A percentile compares a stretch with the other conserved stretches of the same genome.
Conservation (phyloP, 2,888 invertebrate genomes). For the Hedychridium roseum region DNA sequence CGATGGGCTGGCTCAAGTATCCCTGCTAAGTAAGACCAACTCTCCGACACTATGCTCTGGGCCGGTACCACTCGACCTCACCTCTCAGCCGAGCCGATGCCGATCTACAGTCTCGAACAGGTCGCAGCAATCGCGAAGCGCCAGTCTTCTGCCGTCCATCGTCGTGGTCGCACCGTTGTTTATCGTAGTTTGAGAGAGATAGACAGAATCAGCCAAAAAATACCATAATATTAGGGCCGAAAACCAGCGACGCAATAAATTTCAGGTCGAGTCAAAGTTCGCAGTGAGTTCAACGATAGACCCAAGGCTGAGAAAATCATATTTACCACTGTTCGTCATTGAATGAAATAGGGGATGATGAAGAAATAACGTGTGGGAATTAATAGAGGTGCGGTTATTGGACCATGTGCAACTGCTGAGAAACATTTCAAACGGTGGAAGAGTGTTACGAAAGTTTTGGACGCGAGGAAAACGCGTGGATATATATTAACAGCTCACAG, state of each 20-base stretch:
- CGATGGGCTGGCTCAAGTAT: constrained; percentile 31
- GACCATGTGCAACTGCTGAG: too few relatives aligned
- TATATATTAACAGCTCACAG: too few relatives aligned
- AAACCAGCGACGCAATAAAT: too few relatives aligned
- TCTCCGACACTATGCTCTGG: too few relatives aligned
- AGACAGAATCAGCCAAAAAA: constrained; percentile 14
- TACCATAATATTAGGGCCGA: too few relatives aligned
- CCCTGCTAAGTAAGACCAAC: constrained; percentile 27
- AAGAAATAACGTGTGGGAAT: constrained; percentile 2
- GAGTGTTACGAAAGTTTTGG: constrained; percentile 2
- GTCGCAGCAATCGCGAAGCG: constrained; percentile 54
- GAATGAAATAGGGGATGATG: not conserved
- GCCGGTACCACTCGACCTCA: constrained; percentile 29
- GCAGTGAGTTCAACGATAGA: not conserved
- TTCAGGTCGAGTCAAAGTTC: too few relatives aligned
- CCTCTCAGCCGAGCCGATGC: constrained; percentile 16
- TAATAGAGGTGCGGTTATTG: too few relatives aligned
- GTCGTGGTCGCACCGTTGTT: constrained; percentile 59
- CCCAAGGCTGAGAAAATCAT: not conserved
- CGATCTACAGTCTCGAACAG: constrained; percentile 54
- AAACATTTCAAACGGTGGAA: constrained; percentile 5
- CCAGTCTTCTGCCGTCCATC: constrained; percentile 63
- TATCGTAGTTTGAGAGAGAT: constrained; percentile 45
- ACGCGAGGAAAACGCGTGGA: not conserved
- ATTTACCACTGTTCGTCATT: not conserved